Evolutionary conservation across 2,888 invertebrate genomes (phyloP), one percentile per base, ranked within the genome.

Genomic region (Eristalis arbustorum): DNA sequence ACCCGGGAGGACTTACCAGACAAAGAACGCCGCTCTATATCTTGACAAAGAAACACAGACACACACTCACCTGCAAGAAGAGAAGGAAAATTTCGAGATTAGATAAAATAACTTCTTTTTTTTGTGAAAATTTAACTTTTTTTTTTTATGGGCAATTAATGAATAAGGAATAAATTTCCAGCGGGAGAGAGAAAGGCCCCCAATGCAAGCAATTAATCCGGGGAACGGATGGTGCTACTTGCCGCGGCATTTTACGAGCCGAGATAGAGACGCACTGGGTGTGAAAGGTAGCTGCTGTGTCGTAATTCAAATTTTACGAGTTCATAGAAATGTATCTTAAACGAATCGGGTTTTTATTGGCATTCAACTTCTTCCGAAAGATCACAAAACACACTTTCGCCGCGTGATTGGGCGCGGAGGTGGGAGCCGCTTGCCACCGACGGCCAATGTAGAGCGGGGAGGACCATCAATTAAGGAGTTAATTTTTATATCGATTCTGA

Each of bases 241-340:
- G 67, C 11, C 57, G 66, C 11, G 57, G 11, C 18, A 69, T 79
- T 83, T 81, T 56, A 81, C 61, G 85, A 85, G 23, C n/a, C 56
- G n/a, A 49, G n/a, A 79, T 72, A n/a, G 63, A 18, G 49, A 37
- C 8, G 66, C 80, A 77, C 76, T 66, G 71, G 69, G 77, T 73
- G 76, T 69, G 61, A 71, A 71, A 78, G 64, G 63, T 74, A 71
- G 66, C 57, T 67, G 56, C 64, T 64, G 63, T 68, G 63, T 13
- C 40, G 66, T n/a, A 64, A 59, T 69, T 68, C 69, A 77, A 66
- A 74, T 81, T 85, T 81, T 66, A 85, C 62, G 85, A 81, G 85
- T 77, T 81, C 80, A 76, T 59, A 62, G 75, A 49, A 75, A 71
- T 72, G 77, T 56, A 78, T 64, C 78, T 74, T 71, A 69, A 69